A percentile compares a stretch with the other conserved stretches of the same genome.
phyloP scores from a whole-genome alignment of 2,113 vertebrate genomes.

The Chaetorhynchus papuensis region DNA sequence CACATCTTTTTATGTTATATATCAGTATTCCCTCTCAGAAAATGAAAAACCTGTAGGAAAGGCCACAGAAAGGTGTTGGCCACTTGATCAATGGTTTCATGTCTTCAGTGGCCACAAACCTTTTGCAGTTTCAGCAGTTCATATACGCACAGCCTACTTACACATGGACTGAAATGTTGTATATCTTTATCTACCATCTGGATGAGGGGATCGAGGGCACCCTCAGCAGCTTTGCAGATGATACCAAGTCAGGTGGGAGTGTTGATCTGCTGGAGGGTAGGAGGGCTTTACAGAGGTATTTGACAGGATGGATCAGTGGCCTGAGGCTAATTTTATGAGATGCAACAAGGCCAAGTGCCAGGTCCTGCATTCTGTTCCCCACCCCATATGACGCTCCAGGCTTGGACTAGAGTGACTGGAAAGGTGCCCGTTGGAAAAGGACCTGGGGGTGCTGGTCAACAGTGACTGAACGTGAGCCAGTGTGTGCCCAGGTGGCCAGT shows the following conservation, averaged over 20 bases:
- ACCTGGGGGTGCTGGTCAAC: rapidly evolving
- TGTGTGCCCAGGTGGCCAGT: not conserved
- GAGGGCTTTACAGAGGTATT: not conserved
- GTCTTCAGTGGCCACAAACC: not conserved
- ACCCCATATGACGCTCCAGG: too few relatives aligned
- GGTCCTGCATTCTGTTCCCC: not conserved
- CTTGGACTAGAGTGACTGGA: not conserved
- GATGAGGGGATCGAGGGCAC: rapidly evolving
- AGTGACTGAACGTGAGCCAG: not conserved
- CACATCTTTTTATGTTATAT: not conserved
- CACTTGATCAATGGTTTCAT: not conserved
- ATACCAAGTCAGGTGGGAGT: not conserved
- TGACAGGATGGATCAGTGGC: not conserved
- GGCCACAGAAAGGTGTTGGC: not conserved
- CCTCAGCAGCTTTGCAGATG: not conserved
- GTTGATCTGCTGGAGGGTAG: not conserved
- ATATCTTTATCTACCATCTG: not conserved
- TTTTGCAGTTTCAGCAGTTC: not conserved
- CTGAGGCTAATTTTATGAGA: not conserved
- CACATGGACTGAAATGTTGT: not conserved
- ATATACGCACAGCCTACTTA: not conserved
- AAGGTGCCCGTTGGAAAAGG: not conserved
- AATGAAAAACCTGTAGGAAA: not conserved
- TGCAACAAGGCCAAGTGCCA: not conserved
- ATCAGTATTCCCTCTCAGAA: not conserved